phyloP scores from a whole-genome alignment of 2,113 vertebrate species.

The Trichomycterus rosablanca region DNA sequence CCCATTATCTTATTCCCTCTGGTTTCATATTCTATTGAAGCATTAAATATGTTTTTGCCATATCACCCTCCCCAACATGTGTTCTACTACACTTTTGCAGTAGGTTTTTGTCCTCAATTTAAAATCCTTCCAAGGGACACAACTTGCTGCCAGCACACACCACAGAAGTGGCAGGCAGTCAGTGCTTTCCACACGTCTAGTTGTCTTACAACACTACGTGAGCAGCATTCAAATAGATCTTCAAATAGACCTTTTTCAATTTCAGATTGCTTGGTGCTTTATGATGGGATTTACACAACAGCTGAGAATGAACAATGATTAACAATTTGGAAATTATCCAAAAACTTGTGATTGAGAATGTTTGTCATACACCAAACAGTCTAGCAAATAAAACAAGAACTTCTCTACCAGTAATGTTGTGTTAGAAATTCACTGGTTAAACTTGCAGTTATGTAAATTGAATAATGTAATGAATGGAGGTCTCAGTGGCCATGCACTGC shows the following conservation, averaged over 20 bases:
- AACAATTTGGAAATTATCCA: not conserved
- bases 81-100: no score
- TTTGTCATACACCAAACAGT: not conserved
- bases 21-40: no score
- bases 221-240: not conserved
- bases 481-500: not conserved
- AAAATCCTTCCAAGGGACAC: not conserved
- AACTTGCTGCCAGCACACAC: not conserved
- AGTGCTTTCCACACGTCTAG: not conserved
- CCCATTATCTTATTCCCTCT: no score
- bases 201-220: not conserved
- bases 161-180: not conserved
- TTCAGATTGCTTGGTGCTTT: not conserved
- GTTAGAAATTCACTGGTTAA: not conserved
- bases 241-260: not conserved
- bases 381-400: slow-evolving; percentile 21
- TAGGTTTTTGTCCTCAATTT: no score
- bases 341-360: not conserved
- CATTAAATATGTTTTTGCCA: no score
- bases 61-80: no score
- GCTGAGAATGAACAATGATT: not conserved
- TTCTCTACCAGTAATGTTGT: not conserved
- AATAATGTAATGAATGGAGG: not conserved
- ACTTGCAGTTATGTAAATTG: no score
- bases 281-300: not conserved